A percentile compares a stretch with the other conserved stretches of the same genome.
Evolutionary conservation across 2,888 invertebrate genomes (phyloP).

Genomic region (Drosophila atripex): DNA sequence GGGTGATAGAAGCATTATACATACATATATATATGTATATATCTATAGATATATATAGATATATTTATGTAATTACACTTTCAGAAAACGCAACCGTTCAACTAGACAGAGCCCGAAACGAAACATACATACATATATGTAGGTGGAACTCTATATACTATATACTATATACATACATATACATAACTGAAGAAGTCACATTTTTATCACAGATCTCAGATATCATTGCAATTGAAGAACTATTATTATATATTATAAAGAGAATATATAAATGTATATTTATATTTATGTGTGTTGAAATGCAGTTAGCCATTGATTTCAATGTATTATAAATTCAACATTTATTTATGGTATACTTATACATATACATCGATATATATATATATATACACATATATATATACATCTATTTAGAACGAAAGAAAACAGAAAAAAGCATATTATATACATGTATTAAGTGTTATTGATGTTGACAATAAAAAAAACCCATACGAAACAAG

Average conservation of each 20-base stretch:
- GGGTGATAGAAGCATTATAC: background rate
- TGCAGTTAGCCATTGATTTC: constrained; percentile 27
- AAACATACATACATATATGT: too few species aligned
- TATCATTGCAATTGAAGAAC: constrained; percentile 38
- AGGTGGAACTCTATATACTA: constrained; percentile 34
- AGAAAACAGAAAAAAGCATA: constrained; percentile 28
- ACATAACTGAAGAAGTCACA: constrained; percentile 35
- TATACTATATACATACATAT: too few species aligned
- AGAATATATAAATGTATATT: constrained; percentile 24
- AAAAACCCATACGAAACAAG: constrained; percentile 37
- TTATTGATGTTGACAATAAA: constrained; percentile 73
- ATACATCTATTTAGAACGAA: constrained; percentile 41
- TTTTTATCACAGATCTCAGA: constrained; percentile 5
- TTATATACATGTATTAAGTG: constrained; percentile 60
- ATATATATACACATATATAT: constrained; percentile 22
- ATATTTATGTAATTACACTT: constrained; percentile 18
- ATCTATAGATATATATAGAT: constrained; percentile 9
- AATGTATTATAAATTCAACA: constrained; percentile 42
- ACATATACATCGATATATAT: constrained; percentile 44
- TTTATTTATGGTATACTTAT: constrained; percentile 60
- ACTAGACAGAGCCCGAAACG: constrained; percentile 20
- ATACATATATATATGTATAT: constrained; percentile 1
- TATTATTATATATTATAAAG: constrained; percentile 34
- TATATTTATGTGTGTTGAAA: constrained; percentile 55
- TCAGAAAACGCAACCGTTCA: constrained; percentile 71